These are phyloP conservation scores for Mellilla xanthometata DNA, from an alignment of 2,888 invertebrate species.

Conservation along the genomic window DNA sequence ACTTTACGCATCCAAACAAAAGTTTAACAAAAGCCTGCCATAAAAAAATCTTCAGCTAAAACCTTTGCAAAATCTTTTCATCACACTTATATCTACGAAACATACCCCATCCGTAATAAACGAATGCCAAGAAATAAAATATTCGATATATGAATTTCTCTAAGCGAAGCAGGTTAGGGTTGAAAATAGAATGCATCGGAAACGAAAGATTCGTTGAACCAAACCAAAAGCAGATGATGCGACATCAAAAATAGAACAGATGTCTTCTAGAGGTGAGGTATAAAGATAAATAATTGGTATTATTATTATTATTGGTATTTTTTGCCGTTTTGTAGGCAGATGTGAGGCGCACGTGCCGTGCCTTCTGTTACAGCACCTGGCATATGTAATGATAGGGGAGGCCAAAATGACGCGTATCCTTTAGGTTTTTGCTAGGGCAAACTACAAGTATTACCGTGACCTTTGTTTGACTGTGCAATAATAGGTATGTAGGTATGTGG, in stretches of 20 bases:
- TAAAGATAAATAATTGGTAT: slow-evolving; percentile 58
- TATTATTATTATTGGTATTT: slow-evolving; percentile 48
- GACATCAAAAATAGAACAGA: slow-evolving; percentile 59
- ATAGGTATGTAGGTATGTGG: too few species aligned
- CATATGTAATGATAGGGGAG: slow-evolving; percentile 59
- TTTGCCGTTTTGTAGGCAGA: slow-evolving; percentile 64
- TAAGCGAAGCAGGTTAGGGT: slow-evolving; percentile 1
- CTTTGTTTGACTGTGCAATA: slow-evolving; percentile 3
- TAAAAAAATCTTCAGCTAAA: slow-evolving; percentile 21
- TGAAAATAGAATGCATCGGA: slow-evolving; percentile 7
- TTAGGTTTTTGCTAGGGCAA: slow-evolving; percentile 19
- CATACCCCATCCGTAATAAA: slow-evolving; percentile 4
- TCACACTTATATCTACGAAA: slow-evolving; percentile 18
- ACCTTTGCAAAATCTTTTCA: slow-evolving; percentile 31
- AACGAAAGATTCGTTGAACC: slow-evolving; percentile 19
- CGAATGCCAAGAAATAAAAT: not conserved
- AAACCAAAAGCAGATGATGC: slow-evolving; percentile 44
- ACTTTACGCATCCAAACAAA: slow-evolving; percentile 35
- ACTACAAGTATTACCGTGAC: slow-evolving; percentile 3
- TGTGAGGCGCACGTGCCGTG: slow-evolving; percentile 69
- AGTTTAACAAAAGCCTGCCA: slow-evolving; percentile 28
- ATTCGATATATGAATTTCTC: not conserved
- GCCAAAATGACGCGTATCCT: slow-evolving; percentile 42
- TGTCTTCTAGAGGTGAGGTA: slow-evolving; percentile 55
- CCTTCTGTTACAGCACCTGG: slow-evolving; percentile 66